Conservation (phyloP, 2,888 invertebrate genomes). For the Polyommatus iphigenia region DNA sequence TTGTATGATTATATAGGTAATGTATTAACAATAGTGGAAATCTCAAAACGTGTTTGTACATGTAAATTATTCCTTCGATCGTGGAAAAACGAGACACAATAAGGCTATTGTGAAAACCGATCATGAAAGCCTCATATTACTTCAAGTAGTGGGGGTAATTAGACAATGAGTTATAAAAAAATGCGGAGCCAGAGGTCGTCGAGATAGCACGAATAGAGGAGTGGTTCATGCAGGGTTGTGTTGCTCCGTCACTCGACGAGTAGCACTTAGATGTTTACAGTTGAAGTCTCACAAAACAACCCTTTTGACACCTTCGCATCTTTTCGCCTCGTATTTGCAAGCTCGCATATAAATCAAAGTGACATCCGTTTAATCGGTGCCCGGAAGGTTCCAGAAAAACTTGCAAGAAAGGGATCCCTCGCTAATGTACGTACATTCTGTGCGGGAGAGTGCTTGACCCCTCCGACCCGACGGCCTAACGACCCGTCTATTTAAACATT, state of each 20-base stretch:
- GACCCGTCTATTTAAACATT: constrained; percentile 16
- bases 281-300: constrained; percentile 6
- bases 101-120: too few species aligned
- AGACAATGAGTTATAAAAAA: too few species aligned
- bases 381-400: constrained; percentile 46
- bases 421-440: constrained; percentile 71
- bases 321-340: constrained; percentile 27
- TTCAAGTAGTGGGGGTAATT: too few species aligned
- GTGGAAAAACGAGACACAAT: too few species aligned
- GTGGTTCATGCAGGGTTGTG: not conserved
- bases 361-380: constrained; percentile 68
- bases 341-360: constrained; percentile 74
- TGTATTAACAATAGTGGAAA: too few species aligned
- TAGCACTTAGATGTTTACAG: not conserved
- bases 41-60: too few species aligned
- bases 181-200: too few species aligned
- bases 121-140: too few species aligned
- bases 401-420: constrained; percentile 63
- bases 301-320: not conserved
- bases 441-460: constrained; percentile 73
- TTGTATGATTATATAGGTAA: too few species aligned
- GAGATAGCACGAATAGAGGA: not conserved
- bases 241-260: not conserved
- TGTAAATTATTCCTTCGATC: too few species aligned
- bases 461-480: constrained; percentile 49